phyloP scores from a whole-genome alignment of 2,797 vertebrate species.

The Lacerta viridis region DNA sequence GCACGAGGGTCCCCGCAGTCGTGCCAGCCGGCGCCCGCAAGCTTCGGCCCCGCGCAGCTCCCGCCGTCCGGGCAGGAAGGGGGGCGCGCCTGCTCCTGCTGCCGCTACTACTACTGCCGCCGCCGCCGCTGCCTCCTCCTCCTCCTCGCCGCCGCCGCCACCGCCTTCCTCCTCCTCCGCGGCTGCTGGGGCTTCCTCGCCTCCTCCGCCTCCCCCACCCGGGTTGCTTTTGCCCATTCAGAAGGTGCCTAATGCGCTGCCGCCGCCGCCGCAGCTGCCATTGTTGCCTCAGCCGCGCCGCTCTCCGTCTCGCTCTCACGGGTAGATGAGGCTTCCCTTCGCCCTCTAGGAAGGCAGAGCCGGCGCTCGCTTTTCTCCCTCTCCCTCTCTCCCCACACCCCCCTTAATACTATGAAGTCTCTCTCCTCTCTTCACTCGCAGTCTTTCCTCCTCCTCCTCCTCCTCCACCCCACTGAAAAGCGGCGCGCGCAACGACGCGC shows the following conservation, averaged over 20 bases:
- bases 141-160: background rate
- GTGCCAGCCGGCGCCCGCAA: slow-evolving; percentile 25
- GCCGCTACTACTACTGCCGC: too few relatives aligned
- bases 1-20: slow-evolving; percentile 15
- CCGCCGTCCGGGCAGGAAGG: background rate
- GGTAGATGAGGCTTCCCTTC: slow-evolving; percentile 51
- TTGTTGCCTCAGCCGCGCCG: slow-evolving; percentile 68
- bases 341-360: slow-evolving; percentile 65
- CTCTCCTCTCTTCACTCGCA: slow-evolving; percentile 33
- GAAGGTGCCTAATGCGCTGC: slow-evolving; percentile 64
- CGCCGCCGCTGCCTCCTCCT: background rate
- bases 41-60: slow-evolving; percentile 22
- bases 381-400: slow-evolving; percentile 60
- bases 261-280: slow-evolving; percentile 62
- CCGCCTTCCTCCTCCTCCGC: slow-evolving; percentile 24
- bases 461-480: slow-evolving; percentile 49
- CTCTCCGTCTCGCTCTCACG: slow-evolving; percentile 60
- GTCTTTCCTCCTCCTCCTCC: slow-evolving; percentile 15
- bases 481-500: slow-evolving; percentile 73
- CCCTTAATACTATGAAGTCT: slow-evolving; percentile 42
- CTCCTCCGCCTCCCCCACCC: slow-evolving; percentile 73
- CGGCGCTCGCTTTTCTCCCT: too few relatives aligned
- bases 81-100: background rate
- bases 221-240: slow-evolving; percentile 69
- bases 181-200: slow-evolving; percentile 59